Base-by-base conservation (phyloP, 1,140 invertebrate genomes). In the Pseudobourletiella spinata region DNA sequence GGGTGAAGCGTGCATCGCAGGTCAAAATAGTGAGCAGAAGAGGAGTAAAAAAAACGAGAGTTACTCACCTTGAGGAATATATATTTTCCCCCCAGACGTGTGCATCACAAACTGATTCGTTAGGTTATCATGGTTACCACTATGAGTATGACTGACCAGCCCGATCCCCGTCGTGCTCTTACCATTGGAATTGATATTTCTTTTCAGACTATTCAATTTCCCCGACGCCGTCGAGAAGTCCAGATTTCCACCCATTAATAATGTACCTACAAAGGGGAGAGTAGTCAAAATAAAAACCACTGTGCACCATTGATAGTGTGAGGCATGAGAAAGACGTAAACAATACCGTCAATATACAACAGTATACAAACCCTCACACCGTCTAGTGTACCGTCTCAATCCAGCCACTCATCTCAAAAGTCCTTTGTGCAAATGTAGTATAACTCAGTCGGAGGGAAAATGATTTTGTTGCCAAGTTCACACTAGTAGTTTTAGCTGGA, bases 101-200 rank as follows among this genome's bases (percentile, higher is more conserved):
- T 89, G 83, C 70, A 92, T 88, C 71, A 93, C 82, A 77, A 89
- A 93, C 73, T 89, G 89, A 67, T 89, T 88, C 76, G 93, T 90
- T 76, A 92, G 89, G 55, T 55, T 63, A 75, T 93, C 89, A 69
- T 80, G 82, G 73, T 80, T 81, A 63, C 82, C 20, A 20, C 29
- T 26, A 52, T 61, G 57, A 65, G 32, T 54, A 51, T 55, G 76
- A 76, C 88, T 86, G 71, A 86, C 83, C 73, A 84, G 46, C 43
- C 60, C 61, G 16, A 63, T 29, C 43, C 59, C 59, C 26, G 52
- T 68, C 81, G 69, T 81, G 78, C 70, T 76, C 78, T 87, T 71
- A 73, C 76, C 73, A 83, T 85, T 72, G 83, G 83, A 74, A 87
- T 82, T 76, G 86, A 84, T 74, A 22, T 60, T 64, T 43, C 87